These are phyloP conservation scores for Intellagama lesueurii DNA, from an alignment of 2,797 vertebrate species.

Conservation along the genomic window DNA sequence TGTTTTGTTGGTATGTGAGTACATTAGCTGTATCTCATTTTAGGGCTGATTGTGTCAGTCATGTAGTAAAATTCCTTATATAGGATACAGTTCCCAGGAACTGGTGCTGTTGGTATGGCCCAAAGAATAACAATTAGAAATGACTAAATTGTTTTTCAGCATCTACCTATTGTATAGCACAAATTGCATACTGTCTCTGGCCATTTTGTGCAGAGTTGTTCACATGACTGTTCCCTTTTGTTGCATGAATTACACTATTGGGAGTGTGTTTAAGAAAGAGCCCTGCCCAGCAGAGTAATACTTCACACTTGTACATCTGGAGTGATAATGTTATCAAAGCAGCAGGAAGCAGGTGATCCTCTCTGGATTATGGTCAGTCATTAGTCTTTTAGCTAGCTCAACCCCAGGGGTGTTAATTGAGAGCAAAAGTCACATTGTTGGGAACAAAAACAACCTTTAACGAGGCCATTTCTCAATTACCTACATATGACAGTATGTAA, in stretches of 20 bases:
- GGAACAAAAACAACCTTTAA: conserved; percentile 42
- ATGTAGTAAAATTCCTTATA: fast-evolving
- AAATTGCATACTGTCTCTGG: conserved; percentile 36
- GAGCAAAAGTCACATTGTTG: conserved; percentile 41
- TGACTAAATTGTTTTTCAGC: neutral
- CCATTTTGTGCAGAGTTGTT: conserved; percentile 1
- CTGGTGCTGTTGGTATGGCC: neutral
- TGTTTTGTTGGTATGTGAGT: neutral
- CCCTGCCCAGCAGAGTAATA: neutral
- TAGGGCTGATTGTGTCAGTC: neutral
- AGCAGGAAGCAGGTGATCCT: conserved; percentile 23
- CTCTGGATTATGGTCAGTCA: conserved; percentile 32
- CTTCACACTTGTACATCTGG: neutral
- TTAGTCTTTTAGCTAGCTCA: conserved; percentile 45
- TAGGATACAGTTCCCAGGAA: neutral
- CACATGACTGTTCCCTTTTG: neutral
- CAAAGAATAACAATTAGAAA: neutral
- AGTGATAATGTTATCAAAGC: conserved; percentile 16
- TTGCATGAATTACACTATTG: neutral
- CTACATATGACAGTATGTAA: neutral
- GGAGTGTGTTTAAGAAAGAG: neutral
- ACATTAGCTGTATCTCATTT: too few species aligned
- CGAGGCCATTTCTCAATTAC: conserved; percentile 26
- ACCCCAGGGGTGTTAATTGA: neutral
- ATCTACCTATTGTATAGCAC: neutral